Base-by-base conservation (phyloP, 2,888 invertebrate species). In the Nomada ferruginata region DNA sequence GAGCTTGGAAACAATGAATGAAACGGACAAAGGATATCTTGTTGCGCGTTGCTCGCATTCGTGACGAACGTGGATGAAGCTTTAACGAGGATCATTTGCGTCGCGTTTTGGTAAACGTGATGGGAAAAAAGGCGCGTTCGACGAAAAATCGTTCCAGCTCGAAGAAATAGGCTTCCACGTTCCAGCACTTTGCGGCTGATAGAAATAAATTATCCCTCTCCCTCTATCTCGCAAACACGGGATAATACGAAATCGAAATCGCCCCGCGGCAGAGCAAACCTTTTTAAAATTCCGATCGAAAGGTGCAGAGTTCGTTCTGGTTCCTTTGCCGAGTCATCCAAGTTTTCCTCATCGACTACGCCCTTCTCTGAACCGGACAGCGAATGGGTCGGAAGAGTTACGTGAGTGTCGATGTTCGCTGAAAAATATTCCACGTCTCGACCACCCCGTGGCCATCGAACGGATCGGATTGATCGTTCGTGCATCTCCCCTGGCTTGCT, bases 371-470 rank as follows among this genome's bases (percentile, higher is more conserved):
- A 64, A 18, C 50, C 53, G 65, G 53, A 70, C 76, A 53, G 29
- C 20, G 65, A 71, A 65, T 55, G 53, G 70, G 75, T 36, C 52
- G 42, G 10, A 7, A 13, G 68, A 66, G 52, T 63, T 42, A 59
- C 70, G 59, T 71, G 57, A 42, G 13, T 18, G 66, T n/a, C 44
- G 66, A 55, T 63, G 57, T 26, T 9, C 59, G 65, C 13, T 75
- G 75, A 79, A 79, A 70, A 76, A 79, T 70, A 64, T 65, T 47
- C 76, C 52, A 64, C 15, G 69, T 63, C 78, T 73, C 73, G 61
- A 13, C 20, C 68, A 63, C n/a, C 55, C 53, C 10, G 60, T 55
- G 50, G 47, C 47, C 26, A 52, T 26, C 55, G 36, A 78, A 73
- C 64, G 68, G 69, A 74, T 79, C 59, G 47, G 74, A 69, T 74